phyloP scores from a whole-genome alignment of 2,113 vertebrate genomes.

The Siniperca chuatsi region DNA sequence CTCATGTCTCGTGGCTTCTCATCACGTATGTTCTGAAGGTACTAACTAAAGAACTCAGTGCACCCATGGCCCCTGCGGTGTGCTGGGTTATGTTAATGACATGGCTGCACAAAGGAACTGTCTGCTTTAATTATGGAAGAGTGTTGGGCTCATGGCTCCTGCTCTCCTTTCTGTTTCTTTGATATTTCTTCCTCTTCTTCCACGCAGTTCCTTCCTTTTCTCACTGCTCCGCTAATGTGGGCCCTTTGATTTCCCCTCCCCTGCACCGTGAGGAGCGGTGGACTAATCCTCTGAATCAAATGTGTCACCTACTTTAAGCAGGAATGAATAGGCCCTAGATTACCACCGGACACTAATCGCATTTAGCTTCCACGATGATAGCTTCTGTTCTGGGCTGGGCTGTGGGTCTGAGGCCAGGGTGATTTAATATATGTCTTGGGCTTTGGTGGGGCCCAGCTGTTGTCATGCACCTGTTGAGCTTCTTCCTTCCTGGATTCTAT shows the following conservation, averaged over 20 bases:
- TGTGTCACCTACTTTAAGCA: slow-evolving; percentile 68
- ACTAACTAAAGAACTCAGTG: slow-evolving; percentile 23
- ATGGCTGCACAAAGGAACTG: slow-evolving; percentile 74
- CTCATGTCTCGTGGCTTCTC: slow-evolving; percentile 26
- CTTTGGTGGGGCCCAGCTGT: slow-evolving; percentile 51
- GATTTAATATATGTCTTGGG: slow-evolving; percentile 55
- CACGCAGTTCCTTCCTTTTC: slow-evolving; percentile 34
- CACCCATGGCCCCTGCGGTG: slow-evolving; percentile 35
- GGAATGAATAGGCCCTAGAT: slow-evolving; percentile 73
- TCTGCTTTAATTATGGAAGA: slow-evolving; percentile 78
- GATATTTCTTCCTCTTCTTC: slow-evolving; percentile 52
- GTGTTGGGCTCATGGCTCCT: slow-evolving; percentile 55
- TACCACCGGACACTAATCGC: slow-evolving; percentile 75
- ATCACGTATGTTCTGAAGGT: slow-evolving; percentile 49
- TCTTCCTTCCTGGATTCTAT: slow-evolving; percentile 34
- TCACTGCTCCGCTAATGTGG: slow-evolving; percentile 19
- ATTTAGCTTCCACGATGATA: slow-evolving; percentile 67
- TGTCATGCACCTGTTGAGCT: slow-evolving; percentile 64
- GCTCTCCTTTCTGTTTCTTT: slow-evolving; percentile 54
- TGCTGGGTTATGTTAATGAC: slow-evolving; percentile 70
- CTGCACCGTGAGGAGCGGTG: slow-evolving; percentile 44
- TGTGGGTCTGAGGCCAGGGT: neutral
- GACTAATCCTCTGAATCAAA: slow-evolving; percentile 77
- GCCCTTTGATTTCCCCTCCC: slow-evolving; percentile 62
- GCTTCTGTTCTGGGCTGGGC: slow-evolving; percentile 59